Evolutionary conservation across 2,113 vertebrate species (phyloP).

Genomic region (Dipodomys stephensi): DNA sequence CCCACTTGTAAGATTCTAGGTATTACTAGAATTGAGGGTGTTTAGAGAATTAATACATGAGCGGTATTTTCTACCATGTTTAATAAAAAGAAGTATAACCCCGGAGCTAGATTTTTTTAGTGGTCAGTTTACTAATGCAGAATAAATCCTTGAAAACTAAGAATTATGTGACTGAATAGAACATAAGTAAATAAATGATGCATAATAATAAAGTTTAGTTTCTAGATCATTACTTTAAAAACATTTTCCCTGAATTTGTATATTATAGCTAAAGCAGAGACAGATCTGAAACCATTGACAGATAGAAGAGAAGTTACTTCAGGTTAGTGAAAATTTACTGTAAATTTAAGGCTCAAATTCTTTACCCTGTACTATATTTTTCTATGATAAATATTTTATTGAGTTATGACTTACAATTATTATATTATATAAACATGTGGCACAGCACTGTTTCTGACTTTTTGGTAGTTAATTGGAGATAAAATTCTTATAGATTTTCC

Average conservation of each 20-base stretch:
- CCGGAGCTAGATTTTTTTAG: background rate
- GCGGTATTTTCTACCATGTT: background rate
- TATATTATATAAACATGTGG: background rate
- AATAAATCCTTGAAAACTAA: background rate
- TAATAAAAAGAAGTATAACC: background rate
- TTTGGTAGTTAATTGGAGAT: too few species aligned
- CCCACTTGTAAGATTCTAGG: background rate
- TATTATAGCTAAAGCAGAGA: background rate
- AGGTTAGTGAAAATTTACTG: constrained; percentile 32
- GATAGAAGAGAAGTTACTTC: background rate
- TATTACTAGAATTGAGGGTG: background rate
- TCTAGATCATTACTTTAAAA: background rate
- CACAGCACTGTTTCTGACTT: too few species aligned
- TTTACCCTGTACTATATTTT: background rate
- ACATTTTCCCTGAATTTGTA: background rate
- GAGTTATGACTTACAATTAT: background rate
- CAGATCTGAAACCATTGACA: background rate
- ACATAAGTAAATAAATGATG: background rate
- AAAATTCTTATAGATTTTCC: too few species aligned
- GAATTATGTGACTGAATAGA: background rate
- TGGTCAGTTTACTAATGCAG: background rate
- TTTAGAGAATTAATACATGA: background rate
- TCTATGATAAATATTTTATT: background rate
- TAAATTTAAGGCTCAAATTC: background rate
- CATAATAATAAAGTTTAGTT: background rate